Evolutionary conservation across 2,888 invertebrate genomes (phyloP).

Genomic region (Caenorhabditis drosophilae): DNA sequence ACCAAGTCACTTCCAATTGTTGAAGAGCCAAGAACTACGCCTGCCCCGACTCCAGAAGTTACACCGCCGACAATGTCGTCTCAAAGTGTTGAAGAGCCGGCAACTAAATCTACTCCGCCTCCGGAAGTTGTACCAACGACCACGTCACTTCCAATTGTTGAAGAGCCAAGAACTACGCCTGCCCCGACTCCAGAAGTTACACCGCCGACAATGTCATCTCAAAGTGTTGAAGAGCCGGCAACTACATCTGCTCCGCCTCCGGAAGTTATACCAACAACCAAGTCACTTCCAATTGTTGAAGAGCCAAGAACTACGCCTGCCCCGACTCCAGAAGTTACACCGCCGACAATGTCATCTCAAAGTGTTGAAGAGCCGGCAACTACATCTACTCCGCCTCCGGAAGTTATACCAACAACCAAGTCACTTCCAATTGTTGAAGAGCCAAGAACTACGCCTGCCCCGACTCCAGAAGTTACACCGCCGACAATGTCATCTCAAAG

Average conservation of each 20-base stretch:
- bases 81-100: constrained; percentile 10
- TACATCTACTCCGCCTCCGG: neutral
- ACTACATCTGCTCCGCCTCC: neutral
- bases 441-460: neutral
- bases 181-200: neutral
- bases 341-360: neutral
- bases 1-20: neutral
- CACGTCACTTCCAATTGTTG: no score
- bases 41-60: neutral
- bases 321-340: neutral
- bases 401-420: neutral
- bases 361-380: neutral
- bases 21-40: constrained; percentile 2
- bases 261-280: neutral
- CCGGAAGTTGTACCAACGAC: no score
- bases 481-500: neutral
- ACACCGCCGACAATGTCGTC: constrained; percentile 3
- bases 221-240: neutral
- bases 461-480: neutral
- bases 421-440: neutral
- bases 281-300: neutral
- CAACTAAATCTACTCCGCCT: constrained; percentile 21
- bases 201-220: neutral
- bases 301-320: neutral
- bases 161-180: neutral